Base-by-base conservation (phyloP, 2,888 invertebrate species). In the Galerucella nymphaeae region DNA sequence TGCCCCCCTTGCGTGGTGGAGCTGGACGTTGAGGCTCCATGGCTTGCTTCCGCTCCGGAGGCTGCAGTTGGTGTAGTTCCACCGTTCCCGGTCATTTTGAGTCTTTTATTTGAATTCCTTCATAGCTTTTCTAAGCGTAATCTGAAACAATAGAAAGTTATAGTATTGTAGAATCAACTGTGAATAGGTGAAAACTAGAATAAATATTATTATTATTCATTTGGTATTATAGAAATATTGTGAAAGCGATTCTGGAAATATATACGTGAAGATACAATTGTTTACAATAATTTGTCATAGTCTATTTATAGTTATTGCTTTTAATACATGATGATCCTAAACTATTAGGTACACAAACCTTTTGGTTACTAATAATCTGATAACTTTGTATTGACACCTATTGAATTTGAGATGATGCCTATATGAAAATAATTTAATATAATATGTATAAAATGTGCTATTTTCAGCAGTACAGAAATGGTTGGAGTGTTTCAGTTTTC, bases 1-100 rank as follows among this genome's bases (percentile, higher is more conserved):
- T 83, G 83, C 62, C 78, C 80, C 70, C 69, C 73, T 50, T 69
- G 58, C 30, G 72, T 58, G 64, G 74, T 50, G 14, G 76, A 66
- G 61, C 68, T 72, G 57, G 77, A 74, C 67, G 78, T 75, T 45
- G 77, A 74, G 45, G 76, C 74, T 66, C 67, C 77, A 64, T 77
- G 70, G 42, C 68, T 69, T 4, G 72, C n/a, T n/a, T 70, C 76
- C 57, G 57, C 57, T 48, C 50, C 71, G 18, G 71, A 58, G 55
- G 38, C 53, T 11, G 55, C 14, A 30, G 59, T 41, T 45, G 69
- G 48, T n/a, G 65, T 41, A 50, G 48, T 65, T 18, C 62, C 61
- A n/a, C 70, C 61, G 66, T 62, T 72, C 18, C 69, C 71, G n/a
- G 70, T 75, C 72, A 75, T 75, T 38, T 72, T 68, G 69, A 53